Evolutionary conservation across 2,888 invertebrate genomes (phyloP), one percentile per base, ranked within the genome.

Genomic region (Augiades crinisus): DNA sequence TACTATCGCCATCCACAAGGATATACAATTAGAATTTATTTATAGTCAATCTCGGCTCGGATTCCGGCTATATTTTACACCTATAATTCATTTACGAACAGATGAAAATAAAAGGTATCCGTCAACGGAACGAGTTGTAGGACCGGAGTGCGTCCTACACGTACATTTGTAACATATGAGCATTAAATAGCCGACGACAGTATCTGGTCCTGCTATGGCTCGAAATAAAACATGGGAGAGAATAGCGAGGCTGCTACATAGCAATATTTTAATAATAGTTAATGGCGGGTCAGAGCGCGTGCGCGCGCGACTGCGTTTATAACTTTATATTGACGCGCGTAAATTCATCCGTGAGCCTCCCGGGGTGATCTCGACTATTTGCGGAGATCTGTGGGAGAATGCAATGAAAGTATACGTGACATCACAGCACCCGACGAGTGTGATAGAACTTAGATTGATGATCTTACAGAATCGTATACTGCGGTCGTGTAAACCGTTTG

Each of bases 181-280:
- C 80, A 78, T 86, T 85, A 85, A 84, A 84, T 81, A 75, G 74
- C 70, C 79, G 84, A 85, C 75, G 84, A 87, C 87, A 87, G 81
- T 82, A 84, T 85, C 81, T 76, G 74, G 75, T 72, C 69, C 67
- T 70, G 68, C 72, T 70, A 67, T 67, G 67, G 68, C 72, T 70
- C 63, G 77, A 78, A 84, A 87, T 87, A 87, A 85, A 88, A 85
- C 81, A 84, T 81, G 75, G 70, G 64, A 82, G 84, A 86, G 85
- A 84, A 86, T 83, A 79, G 81, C 81, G 65, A 79, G 72, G 80
- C 79, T 78, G 66, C 78, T 81, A 85, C 82, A 77, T 73, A 76
- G 85, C 77, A 80, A 88, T 88, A 88, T 87, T 86, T 88, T 87
- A 87, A 86, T 88, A 88, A 85, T 87, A 79, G 82, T 87, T 87